phyloP scores from a whole-genome alignment of 2,888 invertebrate species.

The Drosophila infuscata region DNA sequence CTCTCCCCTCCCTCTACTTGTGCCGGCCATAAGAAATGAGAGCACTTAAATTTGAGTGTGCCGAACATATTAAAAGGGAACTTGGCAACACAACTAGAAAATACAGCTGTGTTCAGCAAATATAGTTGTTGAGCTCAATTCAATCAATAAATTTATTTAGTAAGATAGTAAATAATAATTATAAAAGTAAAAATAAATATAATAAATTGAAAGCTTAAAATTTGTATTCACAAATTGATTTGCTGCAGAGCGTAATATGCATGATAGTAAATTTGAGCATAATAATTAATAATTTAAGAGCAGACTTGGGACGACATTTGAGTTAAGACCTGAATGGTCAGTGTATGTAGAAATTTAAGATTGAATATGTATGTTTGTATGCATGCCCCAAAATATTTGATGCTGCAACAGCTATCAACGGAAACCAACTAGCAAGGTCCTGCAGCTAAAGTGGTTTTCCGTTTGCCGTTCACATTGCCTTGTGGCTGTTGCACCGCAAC shows the following conservation, averaged over 20 bases:
- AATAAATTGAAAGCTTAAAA: not conserved
- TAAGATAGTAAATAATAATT: not conserved
- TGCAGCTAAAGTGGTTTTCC: conserved; percentile 28
- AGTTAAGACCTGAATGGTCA: not conserved
- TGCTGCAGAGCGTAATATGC: not conserved
- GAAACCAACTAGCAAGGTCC: conserved; percentile 9
- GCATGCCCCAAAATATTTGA: not conserved
- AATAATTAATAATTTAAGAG: not conserved
- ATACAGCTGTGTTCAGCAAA: not conserved
- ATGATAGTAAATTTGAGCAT: not conserved
- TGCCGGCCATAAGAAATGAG: too few species aligned
- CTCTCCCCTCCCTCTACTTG: not conserved
- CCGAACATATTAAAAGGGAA: not conserved
- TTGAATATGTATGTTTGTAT: not conserved
- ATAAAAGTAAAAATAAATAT: too few species aligned
- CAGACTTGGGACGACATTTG: not conserved
- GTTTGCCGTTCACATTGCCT: conserved; percentile 34
- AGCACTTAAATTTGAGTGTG: not conserved
- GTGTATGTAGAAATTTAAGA: too few species aligned
- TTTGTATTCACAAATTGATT: not conserved
- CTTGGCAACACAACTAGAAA: not conserved
- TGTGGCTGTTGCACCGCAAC: conserved; percentile 59
- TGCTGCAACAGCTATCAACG: not conserved
- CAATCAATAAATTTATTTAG: not conserved
- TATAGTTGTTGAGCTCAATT: not conserved